Percentiles rank a stretch among this genome's conserved stretches.
These are phyloP conservation scores for Lepus americanus DNA, from an alignment of 2,113 vertebrate species.

Conservation along the genomic window DNA sequence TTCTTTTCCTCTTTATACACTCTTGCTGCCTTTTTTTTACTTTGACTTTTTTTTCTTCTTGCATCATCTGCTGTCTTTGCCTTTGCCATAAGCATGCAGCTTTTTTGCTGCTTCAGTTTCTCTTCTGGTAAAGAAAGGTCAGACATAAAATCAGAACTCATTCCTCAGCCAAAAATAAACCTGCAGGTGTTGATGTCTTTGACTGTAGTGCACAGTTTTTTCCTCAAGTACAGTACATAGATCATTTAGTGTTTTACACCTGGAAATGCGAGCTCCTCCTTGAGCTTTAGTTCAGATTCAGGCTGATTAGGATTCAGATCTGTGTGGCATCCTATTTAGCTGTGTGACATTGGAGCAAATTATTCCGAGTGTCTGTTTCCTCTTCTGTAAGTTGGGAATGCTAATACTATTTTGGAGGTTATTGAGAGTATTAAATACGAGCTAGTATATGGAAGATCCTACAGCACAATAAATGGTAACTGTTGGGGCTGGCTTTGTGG, in stretches of 20 bases:
- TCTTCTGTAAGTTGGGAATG: slow-evolving; percentile 35
- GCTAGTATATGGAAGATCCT: slow-evolving; percentile 22
- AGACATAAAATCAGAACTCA: slow-evolving; percentile 68
- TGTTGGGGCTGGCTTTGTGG: not conserved
- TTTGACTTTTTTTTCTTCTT: slow-evolving; percentile 35
- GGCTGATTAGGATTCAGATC: slow-evolving; percentile 35
- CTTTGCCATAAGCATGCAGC: slow-evolving; percentile 27
- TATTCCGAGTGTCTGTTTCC: slow-evolving; percentile 16
- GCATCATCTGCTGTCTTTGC: slow-evolving; percentile 7
- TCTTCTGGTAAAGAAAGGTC: slow-evolving; percentile 54
- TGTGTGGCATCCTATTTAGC: slow-evolving; percentile 29
- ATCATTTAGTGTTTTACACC: slow-evolving; percentile 60
- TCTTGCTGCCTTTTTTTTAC: slow-evolving; percentile 38
- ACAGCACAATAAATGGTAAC: not conserved
- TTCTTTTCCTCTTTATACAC: slow-evolving; percentile 25
- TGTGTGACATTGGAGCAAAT: not conserved
- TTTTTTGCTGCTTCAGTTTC: slow-evolving; percentile 50
- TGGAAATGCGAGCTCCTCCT: slow-evolving; percentile 42
- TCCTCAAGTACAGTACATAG: slow-evolving; percentile 46
- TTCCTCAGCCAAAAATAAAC: slow-evolving; percentile 65
- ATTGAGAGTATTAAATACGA: slow-evolving; percentile 13
- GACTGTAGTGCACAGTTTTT: slow-evolving; percentile 40
- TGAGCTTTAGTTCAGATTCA: not conserved
- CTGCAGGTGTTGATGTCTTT: slow-evolving; percentile 55
- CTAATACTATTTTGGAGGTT: not conserved